Evolutionary conservation across 2,888 invertebrate genomes (phyloP), one percentile per base, ranked within the genome.

Genomic region (Agrochola litura): DNA sequence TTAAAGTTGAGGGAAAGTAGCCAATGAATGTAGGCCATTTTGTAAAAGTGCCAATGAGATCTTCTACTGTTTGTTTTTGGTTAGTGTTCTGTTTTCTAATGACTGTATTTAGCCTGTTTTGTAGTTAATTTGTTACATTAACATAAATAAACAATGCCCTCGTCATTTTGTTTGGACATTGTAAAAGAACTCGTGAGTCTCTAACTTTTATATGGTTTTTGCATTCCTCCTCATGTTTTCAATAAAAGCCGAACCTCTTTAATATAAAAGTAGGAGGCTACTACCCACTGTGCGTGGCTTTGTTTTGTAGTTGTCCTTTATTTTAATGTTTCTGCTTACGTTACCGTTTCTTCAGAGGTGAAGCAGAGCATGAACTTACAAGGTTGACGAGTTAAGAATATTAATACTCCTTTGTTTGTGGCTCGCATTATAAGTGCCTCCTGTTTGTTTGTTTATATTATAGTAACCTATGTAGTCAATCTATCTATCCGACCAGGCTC

Each of bases 361-460:
- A 90, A 92, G 89, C 92, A 88, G 89, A 92, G 89, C 91, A 86
- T 91, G 89, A 89, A 89, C 81, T 76, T 75, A 82, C 93, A 92
- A 93, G 93, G 93, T 90, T 90, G 89, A 89, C 91, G 85, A 84
- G 89, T 90, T 84, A 73, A 88, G 88, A 89, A 91, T 90, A 91
- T 89, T 90, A 90, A 88, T 86, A 86, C 84, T 84, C 88, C 90
- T 92, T 92, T 92, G 91, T 90, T 90, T 89, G 81, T 81, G 77
- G 67, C 77, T 85, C 64, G 72, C 30, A 54, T 77, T 79, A 81
- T 82, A 83, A 80, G 68, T 69, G 81, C 68, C 77, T 67, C 68
- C 77, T 67, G 77, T 79, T 88, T 89, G 82, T 88, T 87, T 86
- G 77, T 89, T 88, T 87, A 86, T 83, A 87, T 77, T 67, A 69